Conservation (phyloP, 1,140 invertebrate genomes). For the Dendrolimus kikuchii region DNA sequence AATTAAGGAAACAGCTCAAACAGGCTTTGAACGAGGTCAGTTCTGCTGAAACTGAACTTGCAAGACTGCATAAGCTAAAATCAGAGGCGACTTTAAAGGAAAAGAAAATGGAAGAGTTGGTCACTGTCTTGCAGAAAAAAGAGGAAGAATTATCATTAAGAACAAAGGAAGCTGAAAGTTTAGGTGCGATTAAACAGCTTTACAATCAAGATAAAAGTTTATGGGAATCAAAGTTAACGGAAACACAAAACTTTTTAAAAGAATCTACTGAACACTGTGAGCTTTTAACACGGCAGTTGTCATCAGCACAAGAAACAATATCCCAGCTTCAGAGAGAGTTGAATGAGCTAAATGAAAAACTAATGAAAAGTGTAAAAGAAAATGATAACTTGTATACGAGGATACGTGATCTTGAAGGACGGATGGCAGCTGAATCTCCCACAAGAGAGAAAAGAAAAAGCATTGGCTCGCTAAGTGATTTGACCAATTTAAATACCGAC, state of each 20-base stretch:
- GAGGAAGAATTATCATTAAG: slow-evolving; percentile 80
- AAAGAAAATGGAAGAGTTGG: slow-evolving; percentile 81
- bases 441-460: slow-evolving; percentile 76
- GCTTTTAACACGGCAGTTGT: slow-evolving; percentile 75
- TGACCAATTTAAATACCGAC: slow-evolving; percentile 85
- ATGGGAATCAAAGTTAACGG: slow-evolving; percentile 76
- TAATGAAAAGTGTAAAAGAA: slow-evolving; percentile 81
- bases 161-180: slow-evolving; percentile 79
- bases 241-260: slow-evolving; percentile 75
- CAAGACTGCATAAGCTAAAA: slow-evolving; percentile 79
- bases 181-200: slow-evolving; percentile 75
- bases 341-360: slow-evolving; percentile 70
- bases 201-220: slow-evolving; percentile 77
- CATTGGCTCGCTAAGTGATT: slow-evolving; percentile 84
- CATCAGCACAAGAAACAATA: slow-evolving; percentile 74
- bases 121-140: slow-evolving; percentile 78
- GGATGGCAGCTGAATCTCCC: slow-evolving; percentile 63
- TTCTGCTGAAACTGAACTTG: slow-evolving; percentile 78
- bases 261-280: slow-evolving; percentile 77
- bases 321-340: slow-evolving; percentile 75
- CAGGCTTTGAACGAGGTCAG: slow-evolving; percentile 56
- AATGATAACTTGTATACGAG: slow-evolving; percentile 82
- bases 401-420: slow-evolving; percentile 80
- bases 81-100: slow-evolving; percentile 76
- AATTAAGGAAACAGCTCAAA: slow-evolving; percentile 73